Percentiles rank a stretch among this genome's conserved stretches.
Evolutionary conservation across 2,888 invertebrate genomes (phyloP).

Genomic region (Celastrina argiolus): DNA sequence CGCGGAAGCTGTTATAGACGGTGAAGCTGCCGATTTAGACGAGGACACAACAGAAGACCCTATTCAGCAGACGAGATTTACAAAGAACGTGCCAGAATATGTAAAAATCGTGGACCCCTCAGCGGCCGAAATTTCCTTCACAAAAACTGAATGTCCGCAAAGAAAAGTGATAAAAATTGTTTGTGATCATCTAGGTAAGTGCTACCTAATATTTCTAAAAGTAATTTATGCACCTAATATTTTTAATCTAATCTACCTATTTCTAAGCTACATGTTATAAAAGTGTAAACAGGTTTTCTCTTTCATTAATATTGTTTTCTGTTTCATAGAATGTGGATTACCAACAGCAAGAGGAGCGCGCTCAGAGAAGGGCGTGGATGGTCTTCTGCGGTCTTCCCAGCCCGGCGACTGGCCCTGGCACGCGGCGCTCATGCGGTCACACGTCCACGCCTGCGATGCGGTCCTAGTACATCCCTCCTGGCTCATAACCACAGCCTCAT

Average conservation of each 20-base stretch:
- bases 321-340: slow-evolving; percentile 81
- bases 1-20: slow-evolving; percentile 82
- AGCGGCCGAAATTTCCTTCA: slow-evolving; percentile 88
- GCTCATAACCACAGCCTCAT: slow-evolving; percentile 92
- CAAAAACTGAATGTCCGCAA: slow-evolving; percentile 85
- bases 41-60: slow-evolving; percentile 61
- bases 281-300: too few species aligned
- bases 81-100: slow-evolving; percentile 74
- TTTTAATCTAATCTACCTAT: too few species aligned
- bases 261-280: too few species aligned
- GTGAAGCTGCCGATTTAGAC: slow-evolving; percentile 76
- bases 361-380: slow-evolving; percentile 64
- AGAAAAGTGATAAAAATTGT: slow-evolving; percentile 88
- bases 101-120: slow-evolving; percentile 90
- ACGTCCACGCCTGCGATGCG: slow-evolving; percentile 92
- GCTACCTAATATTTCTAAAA: too few species aligned
- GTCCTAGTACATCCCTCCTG: slow-evolving; percentile 88
- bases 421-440: slow-evolving; percentile 87
- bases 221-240: too few species aligned
- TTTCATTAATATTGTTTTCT: background rate
- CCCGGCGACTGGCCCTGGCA: slow-evolving; percentile 97
- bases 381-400: slow-evolving; percentile 83
- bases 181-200: slow-evolving; percentile 86
- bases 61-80: slow-evolving; percentile 48
- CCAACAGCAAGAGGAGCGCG: slow-evolving; percentile 77